Evolutionary conservation across 92 coral and sea anemone species (phyloP).

Genomic region (Meandrina meandrites): DNA sequence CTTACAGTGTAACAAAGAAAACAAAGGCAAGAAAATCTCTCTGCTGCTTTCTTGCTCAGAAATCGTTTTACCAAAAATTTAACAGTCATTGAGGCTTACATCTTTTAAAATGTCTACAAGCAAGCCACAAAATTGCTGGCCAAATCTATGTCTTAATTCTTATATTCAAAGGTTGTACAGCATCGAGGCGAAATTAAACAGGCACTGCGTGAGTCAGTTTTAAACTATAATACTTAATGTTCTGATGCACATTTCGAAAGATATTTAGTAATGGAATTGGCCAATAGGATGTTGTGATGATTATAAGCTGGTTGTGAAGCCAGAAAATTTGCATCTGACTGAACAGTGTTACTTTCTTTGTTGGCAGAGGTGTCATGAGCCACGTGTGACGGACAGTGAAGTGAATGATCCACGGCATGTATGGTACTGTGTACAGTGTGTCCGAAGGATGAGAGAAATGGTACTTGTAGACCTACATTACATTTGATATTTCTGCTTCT

Average conservation of each 20-base stretch:
- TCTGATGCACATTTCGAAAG: too few relatives aligned
- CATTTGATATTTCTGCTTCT: background rate
- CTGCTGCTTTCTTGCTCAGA: background rate
- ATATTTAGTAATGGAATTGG: too few relatives aligned
- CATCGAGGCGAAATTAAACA: background rate
- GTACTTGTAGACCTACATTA: background rate
- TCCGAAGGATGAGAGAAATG: slow-evolving; percentile 87
- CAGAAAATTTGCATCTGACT: background rate
- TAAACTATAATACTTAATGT: background rate
- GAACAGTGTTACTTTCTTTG: background rate
- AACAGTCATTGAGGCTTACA: too few relatives aligned
- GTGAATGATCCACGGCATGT: slow-evolving; percentile 92
- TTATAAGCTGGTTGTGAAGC: background rate
- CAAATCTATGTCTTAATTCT: background rate
- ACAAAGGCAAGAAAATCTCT: background rate
- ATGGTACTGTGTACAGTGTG: slow-evolving; percentile 92
- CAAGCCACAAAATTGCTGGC: background rate
- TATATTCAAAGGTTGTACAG: background rate
- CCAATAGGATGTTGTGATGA: too few relatives aligned
- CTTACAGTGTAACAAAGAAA: background rate
- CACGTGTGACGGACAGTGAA: slow-evolving; percentile 92
- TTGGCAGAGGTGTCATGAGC: slow-evolving; percentile 90
- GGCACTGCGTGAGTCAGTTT: background rate
- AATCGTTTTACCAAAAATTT: background rate
- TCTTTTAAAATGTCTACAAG: too few relatives aligned